Base-by-base conservation (phyloP, 2,888 invertebrate species). In the Omphaloscelis lunosa region DNA sequence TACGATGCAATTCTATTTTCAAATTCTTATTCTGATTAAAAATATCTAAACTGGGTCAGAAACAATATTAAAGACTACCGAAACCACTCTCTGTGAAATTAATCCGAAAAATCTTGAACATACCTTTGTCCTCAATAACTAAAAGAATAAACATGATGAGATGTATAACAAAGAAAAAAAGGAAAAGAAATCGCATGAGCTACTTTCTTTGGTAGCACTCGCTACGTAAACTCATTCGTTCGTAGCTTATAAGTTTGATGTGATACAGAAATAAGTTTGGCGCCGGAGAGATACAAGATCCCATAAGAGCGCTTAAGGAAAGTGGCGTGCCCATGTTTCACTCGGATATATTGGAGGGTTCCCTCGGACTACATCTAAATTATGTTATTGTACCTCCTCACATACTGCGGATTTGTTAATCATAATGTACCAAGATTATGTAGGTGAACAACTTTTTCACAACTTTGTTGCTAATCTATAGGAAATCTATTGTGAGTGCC, bases 221-320 rank as follows among this genome's bases (percentile, higher is more conserved):
- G 67, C 65, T 76, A 79, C 75, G 83, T 77, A 87, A 91, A 89
- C 87, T 91, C 88, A 90, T 92, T 90, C 89, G 84, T 82, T 83
- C 78, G 87, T 84, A 90, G 89, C 89, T 90, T 87, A 86, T 87
- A 89, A 92, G 90, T 92, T 92, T 90, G 88, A 90, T 90, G 90
- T 83, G 89, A 89, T 90, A 92, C 89, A 88, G 86, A 88, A 90
- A 90, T 90, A 92, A 92, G 90, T 92, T 92, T 89, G 87, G 85
- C 88, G 82, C 87, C 81, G 82, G 86, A 84, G 87, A 89, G 89
- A 89, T 90, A 90, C 89, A 87, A 89, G 90, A 90, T 91, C 92
- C 90, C 91, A 86, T 90, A 91, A 92, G 91, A 88, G 90, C 87
- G 89, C 90, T 90, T 89, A 87, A 79, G 80, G 89, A 88, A 91